phyloP scores from a whole-genome alignment of 2,113 vertebrate genomes.

The Coptodon rendalli region DNA sequence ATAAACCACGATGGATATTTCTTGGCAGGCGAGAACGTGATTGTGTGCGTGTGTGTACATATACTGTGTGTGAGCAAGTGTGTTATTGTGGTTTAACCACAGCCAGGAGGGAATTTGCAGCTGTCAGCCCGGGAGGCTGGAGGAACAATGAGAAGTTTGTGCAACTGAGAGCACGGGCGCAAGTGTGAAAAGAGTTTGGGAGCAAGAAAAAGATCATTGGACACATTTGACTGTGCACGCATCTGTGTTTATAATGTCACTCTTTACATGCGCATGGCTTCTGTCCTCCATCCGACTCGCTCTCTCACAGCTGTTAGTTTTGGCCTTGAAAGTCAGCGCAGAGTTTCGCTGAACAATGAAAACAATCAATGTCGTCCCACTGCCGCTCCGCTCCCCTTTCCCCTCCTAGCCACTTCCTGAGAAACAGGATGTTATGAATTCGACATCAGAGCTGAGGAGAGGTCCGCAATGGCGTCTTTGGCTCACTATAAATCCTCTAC shows the following conservation, averaged over 20 bases:
- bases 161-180: neutral
- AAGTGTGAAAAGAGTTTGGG: conserved; percentile 5
- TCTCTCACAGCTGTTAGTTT: conserved; percentile 38
- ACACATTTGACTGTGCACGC: neutral
- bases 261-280: neutral
- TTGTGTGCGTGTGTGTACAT: neutral
- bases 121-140: conserved; percentile 44
- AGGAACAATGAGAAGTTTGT: conserved; percentile 65
- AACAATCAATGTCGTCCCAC: conserved; percentile 40
- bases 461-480: neutral
- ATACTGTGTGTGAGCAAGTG: neutral
- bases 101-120: conserved; percentile 51
- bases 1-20: conserved; percentile 18
- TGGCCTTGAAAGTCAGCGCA: conserved; percentile 38
- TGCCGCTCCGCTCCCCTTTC: conserved; percentile 9
- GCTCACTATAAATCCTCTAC: neutral
- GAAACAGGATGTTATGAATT: conserved; percentile 72
- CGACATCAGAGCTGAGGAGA: conserved; percentile 31
- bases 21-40: neutral
- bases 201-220: neutral
- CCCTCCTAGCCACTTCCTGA: conserved; percentile 51
- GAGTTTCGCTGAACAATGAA: conserved; percentile 61
- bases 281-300: neutral
- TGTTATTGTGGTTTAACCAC: neutral
- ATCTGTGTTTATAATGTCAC: neutral